phyloP scores from a whole-genome alignment of 2,113 vertebrate genomes.

The Aegithalos caudatus region DNA sequence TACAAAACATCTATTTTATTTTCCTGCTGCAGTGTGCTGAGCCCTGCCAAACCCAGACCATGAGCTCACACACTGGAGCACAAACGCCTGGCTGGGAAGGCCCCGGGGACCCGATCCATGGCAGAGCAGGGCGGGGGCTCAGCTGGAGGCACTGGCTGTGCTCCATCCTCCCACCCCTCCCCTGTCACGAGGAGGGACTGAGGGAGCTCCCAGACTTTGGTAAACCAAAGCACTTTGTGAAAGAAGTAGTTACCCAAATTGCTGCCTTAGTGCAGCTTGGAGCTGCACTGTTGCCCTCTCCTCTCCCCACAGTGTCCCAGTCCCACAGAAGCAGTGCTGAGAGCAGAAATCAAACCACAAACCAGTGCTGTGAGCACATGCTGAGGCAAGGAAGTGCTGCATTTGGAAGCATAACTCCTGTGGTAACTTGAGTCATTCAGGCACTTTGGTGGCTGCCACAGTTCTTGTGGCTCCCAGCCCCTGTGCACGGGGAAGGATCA shows the following conservation, averaged over 20 bases:
- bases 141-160: background rate
- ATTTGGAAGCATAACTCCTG: background rate
- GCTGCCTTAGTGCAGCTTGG: background rate
- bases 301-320: background rate
- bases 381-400: background rate
- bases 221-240: background rate
- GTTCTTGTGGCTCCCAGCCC: background rate
- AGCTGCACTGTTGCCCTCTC: background rate
- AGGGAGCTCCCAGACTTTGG: background rate
- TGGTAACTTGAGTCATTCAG: background rate
- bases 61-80: slow-evolving; percentile 34
- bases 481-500: background rate
- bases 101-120: background rate
- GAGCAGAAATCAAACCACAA: background rate
- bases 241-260: background rate
- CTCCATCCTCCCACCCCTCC: background rate
- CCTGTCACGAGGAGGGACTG: background rate
- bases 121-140: background rate
- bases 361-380: background rate
- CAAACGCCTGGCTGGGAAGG: background rate
- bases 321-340: background rate
- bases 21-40: background rate
- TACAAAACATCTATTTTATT: slow-evolving; percentile 15
- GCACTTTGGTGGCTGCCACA: background rate
- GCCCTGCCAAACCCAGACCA: slow-evolving; percentile 10